Percentiles rank a stretch among this genome's conserved stretches.
phyloP scores from a whole-genome alignment of 2,797 vertebrate genomes.

The Sternarchorhynchus goeldii region DNA sequence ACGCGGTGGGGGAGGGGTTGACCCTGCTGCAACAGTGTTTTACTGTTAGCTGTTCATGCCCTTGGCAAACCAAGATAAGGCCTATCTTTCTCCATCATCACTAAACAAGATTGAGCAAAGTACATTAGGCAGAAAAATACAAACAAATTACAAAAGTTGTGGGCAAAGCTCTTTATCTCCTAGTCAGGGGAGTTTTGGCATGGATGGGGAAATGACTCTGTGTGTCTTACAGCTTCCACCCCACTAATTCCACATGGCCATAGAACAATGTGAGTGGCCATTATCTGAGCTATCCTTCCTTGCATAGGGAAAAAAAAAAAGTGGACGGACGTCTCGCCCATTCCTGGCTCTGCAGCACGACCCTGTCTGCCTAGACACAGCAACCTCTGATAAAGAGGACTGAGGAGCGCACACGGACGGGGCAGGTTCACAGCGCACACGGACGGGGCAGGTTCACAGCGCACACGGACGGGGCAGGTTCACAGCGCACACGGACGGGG shows the following conservation, averaged over 20 bases:
- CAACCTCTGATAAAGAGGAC: constrained; percentile 1
- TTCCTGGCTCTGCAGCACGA: constrained; percentile 18
- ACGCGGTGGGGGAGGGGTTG: constrained; percentile 21
- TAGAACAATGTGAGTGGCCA: constrained; percentile 74
- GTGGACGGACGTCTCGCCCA: constrained; percentile 55
- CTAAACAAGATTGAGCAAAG: constrained; percentile 84
- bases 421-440: no score
- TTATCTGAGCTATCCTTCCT: constrained; percentile 77
- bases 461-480: not conserved
- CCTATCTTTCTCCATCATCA: constrained; percentile 81
- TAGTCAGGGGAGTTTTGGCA: constrained; percentile 75
- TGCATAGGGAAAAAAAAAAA: constrained; percentile 43
- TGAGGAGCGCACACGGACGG: constrained; percentile 8
- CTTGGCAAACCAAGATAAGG: constrained; percentile 80
- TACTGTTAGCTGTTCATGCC: constrained; percentile 73
- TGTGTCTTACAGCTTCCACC: constrained; percentile 77
- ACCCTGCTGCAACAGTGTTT: constrained; percentile 70
- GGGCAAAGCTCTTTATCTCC: constrained; percentile 80
- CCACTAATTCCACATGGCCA: constrained; percentile 74
- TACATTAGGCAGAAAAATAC: constrained; percentile 85
- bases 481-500: constrained; percentile 4
- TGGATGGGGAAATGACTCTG: constrained; percentile 76
- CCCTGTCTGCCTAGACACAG: constrained; percentile 6
- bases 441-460: no score
- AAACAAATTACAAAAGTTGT: constrained; percentile 84